Percentiles rank a stretch among this genome's conserved stretches.
These are phyloP conservation scores for Orgyia antiqua DNA, from an alignment of 2,888 invertebrate species.

Conservation along the genomic window DNA sequence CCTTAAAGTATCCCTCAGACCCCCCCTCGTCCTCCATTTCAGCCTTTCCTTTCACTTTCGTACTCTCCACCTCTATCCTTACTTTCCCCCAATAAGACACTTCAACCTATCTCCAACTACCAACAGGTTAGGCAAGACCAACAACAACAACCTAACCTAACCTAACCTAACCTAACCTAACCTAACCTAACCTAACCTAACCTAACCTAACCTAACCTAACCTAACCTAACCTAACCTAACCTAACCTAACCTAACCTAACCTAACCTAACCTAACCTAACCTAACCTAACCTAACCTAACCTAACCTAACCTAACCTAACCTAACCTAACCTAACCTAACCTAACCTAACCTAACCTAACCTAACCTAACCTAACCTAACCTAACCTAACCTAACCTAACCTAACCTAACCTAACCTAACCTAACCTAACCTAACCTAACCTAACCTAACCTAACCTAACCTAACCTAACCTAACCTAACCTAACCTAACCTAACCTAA, in stretches of 20 bases:
- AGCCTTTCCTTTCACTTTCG: too few relatives aligned
- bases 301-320: constrained; percentile 9
- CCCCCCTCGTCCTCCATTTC: too few relatives aligned
- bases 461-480: constrained; percentile 11
- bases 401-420: constrained; percentile 10
- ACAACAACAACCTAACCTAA: too few relatives aligned
- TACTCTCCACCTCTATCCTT: too few relatives aligned
- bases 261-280: constrained; percentile 9
- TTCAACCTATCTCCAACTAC: too few relatives aligned
- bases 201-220: constrained; percentile 9
- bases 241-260: constrained; percentile 9
- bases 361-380: constrained; percentile 10
- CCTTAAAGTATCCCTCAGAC: too few relatives aligned
- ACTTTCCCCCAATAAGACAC: too few relatives aligned
- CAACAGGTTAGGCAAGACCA: too few relatives aligned
- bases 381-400: constrained; percentile 10
- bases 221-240: constrained; percentile 10
- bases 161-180: too few relatives aligned
- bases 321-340: constrained; percentile 9
- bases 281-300: constrained; percentile 10
- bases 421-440: constrained; percentile 10
- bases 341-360: constrained; percentile 9
- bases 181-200: too few relatives aligned
- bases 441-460: constrained; percentile 9
- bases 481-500: constrained; percentile 13